These are phyloP conservation scores for Exaiptasia diaphana DNA, from an alignment of 64 coral and sea anemone species.

Conservation along the genomic window DNA sequence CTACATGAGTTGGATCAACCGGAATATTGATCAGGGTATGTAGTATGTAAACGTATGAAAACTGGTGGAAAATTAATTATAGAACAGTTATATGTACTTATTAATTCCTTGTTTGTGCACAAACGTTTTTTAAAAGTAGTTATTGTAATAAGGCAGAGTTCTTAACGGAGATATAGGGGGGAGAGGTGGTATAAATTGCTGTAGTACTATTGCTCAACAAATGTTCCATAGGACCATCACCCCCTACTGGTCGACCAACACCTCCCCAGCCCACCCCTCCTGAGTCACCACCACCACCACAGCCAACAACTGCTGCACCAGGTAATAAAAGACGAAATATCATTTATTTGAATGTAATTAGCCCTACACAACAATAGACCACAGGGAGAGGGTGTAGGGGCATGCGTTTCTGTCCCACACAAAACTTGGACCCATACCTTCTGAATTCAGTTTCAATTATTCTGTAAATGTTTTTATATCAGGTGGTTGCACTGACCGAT, in stretches of 20 bases:
- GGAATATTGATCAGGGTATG: background rate
- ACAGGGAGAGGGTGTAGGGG: background rate
- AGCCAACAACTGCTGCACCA: background rate
- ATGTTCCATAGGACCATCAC: too few species aligned
- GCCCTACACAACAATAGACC: background rate
- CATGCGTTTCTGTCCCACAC: background rate
- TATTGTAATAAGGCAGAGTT: background rate
- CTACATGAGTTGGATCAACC: slow-evolving; percentile 48
- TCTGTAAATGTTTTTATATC: background rate
- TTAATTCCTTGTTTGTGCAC: background rate
- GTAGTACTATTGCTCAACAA: too few species aligned
- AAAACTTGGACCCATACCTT: background rate
- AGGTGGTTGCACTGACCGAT: background rate
- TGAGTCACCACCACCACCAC: background rate
- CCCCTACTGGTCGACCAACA: too few species aligned
- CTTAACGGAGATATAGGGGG: background rate
- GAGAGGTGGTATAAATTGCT: too few species aligned
- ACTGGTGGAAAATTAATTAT: too few species aligned
- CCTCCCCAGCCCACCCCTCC: background rate
- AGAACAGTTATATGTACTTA: too few species aligned
- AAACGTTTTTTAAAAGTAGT: background rate
- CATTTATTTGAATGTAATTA: background rate
- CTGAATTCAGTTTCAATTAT: background rate
- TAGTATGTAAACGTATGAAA: background rate
- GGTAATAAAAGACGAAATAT: background rate